Percentiles rank a stretch among this genome's conserved stretches.
These are phyloP conservation scores for Micropoecilia bifurca DNA, from an alignment of 2,797 vertebrate species.

Conservation along the genomic window DNA sequence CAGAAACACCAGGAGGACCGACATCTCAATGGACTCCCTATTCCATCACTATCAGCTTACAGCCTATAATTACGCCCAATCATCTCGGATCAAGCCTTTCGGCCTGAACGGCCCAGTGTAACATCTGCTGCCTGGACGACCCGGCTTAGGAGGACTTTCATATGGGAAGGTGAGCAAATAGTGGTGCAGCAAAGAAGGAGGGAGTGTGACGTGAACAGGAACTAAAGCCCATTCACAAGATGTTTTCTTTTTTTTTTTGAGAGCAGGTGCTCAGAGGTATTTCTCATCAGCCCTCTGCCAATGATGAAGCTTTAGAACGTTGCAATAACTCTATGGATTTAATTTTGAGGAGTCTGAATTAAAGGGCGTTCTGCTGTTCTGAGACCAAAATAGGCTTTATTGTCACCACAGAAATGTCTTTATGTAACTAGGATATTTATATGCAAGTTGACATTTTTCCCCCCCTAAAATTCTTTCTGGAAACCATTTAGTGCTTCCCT, in stretches of 20 bases:
- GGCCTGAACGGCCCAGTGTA: slow-evolving; percentile 74
- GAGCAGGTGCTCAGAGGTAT: slow-evolving; percentile 69
- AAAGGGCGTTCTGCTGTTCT: neutral
- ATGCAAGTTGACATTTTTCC: neutral
- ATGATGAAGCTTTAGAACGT: slow-evolving; percentile 46
- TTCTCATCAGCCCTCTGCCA: slow-evolving; percentile 53
- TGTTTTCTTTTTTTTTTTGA: neutral
- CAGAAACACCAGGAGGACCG: slow-evolving; percentile 72
- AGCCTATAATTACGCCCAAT: slow-evolving; percentile 85
- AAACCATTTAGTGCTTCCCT: neutral
- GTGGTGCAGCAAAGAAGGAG: slow-evolving; percentile 39
- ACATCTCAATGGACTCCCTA: slow-evolving; percentile 80
- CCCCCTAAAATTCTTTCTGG: neutral
- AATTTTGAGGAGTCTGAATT: neutral
- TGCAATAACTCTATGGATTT: slow-evolving; percentile 43
- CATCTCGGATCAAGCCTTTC: slow-evolving; percentile 82
- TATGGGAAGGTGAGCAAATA: slow-evolving; percentile 74
- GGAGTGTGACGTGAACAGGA: slow-evolving; percentile 61
- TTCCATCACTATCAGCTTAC: slow-evolving; percentile 84
- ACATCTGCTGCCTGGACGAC: slow-evolving; percentile 79
- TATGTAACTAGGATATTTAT: neutral
- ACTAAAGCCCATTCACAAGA: slow-evolving; percentile 48
- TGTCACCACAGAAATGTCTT: neutral
- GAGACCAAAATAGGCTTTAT: neutral
- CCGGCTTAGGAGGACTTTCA: slow-evolving; percentile 54